phyloP scores from a whole-genome alignment of 2,888 invertebrate genomes.

The Embidobia sp. region DNA sequence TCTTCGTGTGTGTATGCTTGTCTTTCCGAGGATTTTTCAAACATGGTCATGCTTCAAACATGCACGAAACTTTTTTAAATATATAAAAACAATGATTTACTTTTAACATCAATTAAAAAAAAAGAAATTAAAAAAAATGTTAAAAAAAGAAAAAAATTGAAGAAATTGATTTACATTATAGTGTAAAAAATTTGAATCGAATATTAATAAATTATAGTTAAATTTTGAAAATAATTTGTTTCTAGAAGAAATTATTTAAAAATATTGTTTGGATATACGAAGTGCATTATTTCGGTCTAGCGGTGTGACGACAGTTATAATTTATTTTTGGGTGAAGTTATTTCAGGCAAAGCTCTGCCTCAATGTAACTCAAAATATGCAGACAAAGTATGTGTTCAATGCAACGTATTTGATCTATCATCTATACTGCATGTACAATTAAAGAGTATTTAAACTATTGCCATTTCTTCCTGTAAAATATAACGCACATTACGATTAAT shows the following conservation, averaged over 20 bases:
- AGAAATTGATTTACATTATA: no score
- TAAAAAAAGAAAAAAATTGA: no score
- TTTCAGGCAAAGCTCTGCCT: conserved; percentile 68
- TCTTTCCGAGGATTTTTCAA: conserved; percentile 1
- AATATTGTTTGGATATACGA: conserved; percentile 67
- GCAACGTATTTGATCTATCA: conserved; percentile 19
- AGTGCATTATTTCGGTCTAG: conserved; percentile 73
- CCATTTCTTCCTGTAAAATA: no score
- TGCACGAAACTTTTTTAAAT: no score
- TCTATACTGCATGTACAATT: conserved; percentile 2
- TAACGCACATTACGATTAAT: no score
- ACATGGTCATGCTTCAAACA: no score
- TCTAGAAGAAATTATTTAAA: background rate
- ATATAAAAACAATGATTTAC: no score
- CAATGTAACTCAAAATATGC: conserved; percentile 64
- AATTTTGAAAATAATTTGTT: no score
- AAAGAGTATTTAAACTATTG: no score
- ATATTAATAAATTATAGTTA: no score
- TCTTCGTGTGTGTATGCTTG: conserved; percentile 1
- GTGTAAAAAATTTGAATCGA: no score
- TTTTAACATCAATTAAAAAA: no score
- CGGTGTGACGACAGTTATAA: conserved; percentile 74
- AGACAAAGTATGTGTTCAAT: conserved; percentile 58
- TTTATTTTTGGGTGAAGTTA: conserved; percentile 76
- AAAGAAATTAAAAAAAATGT: background rate